Evolutionary conservation across 2,888 invertebrate species (phyloP), one percentile per base, ranked within the genome.

Genomic region (Clivina fossor): DNA sequence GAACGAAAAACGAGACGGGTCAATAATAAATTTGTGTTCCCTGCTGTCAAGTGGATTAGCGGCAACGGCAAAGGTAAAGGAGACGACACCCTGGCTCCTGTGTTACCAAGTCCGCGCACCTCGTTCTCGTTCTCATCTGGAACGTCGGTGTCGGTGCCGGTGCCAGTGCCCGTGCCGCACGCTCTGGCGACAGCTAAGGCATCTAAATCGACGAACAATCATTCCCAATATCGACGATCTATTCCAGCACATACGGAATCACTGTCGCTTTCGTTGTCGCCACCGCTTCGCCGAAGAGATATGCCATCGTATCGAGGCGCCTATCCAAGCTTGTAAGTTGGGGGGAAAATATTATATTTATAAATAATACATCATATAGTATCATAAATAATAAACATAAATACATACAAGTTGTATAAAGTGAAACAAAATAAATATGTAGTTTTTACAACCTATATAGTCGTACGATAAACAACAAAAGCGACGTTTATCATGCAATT

Each of bases 41-140:
- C 46, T 44, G 35, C 40, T 38, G 54, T 44, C 24, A 30, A 55
- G 38, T 55, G 40, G 40, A 47, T 47, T 38, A 19, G 19, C 44
- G 38, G 40, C 19, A 19, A 20, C 44, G 38, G 40, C 19, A 9
- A 43, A 43, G 62, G 62, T 62, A 64, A 63, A 62, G 58, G 61
- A 61, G 56, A 64, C 68, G 62, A 65, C 71, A 73, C 66, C 70
- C 73, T 73, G 73, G 73, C 74, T 71, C 72, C 73, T 62, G 72
- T 72, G 64, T 69, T 71, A 56, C 69, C 71, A 16, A 55, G 47
- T 32, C 55, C 55, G 15, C 55, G 37, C 32, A 55, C 55, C 32
- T 47, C 47, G 55, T 55, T 47, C 24, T 40, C 55, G 28, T 38
- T 47, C 19, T 33, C 26, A 44, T 44, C 35, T 28, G 47, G 35